Evolutionary conservation across 1,140 invertebrate genomes (phyloP), one percentile per base, ranked within the genome.

Genomic region (Cepaea nemoralis): DNA sequence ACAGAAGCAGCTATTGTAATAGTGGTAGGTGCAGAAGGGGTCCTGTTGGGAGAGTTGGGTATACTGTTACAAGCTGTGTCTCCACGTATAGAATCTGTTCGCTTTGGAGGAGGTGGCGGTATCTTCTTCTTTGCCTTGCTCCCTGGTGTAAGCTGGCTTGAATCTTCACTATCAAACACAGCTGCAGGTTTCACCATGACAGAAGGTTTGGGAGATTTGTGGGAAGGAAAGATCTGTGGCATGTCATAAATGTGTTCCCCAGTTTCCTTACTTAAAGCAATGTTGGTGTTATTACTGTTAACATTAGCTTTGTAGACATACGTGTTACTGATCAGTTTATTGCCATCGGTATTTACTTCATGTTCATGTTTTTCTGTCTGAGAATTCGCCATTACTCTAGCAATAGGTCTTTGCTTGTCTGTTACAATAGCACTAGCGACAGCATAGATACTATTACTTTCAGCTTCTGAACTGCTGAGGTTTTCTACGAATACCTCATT

Each of bases 61-160:
- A 35, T 31, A 33, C 40, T 80, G 40, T 73, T 16, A 39, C 42
- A 73, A 74, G 8, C 27, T 1, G 27, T 63, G 1, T 74, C 76
- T 31, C 69, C 71, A 27, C 85, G 84, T 27, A 93, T 91, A 8
- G 93, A 93, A 82, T 93, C 92, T 8, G 91, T 92, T 40, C 96
- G 92, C 86, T 97, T 95, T 1, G 96, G 96, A 1, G 96, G 96
- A 0, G 96, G 96, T 19, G 96, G 96, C 35, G 89, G 87, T 22
- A 85, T 85, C 63, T 95, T 94, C n/a, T 91, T 67, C 2, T 31
- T 69, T 31, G 67, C 78, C 88, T 84, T 78, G 80, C 86, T 73
- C 74, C 83, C 80, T 80, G 84, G 71, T 77, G 77, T 85, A 59
- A 12, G 19, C 10, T 35, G 35, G 24, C 24, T 70, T 8, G 71